Conservation (phyloP, 2,888 invertebrate species). For the Patella depressa region DNA sequence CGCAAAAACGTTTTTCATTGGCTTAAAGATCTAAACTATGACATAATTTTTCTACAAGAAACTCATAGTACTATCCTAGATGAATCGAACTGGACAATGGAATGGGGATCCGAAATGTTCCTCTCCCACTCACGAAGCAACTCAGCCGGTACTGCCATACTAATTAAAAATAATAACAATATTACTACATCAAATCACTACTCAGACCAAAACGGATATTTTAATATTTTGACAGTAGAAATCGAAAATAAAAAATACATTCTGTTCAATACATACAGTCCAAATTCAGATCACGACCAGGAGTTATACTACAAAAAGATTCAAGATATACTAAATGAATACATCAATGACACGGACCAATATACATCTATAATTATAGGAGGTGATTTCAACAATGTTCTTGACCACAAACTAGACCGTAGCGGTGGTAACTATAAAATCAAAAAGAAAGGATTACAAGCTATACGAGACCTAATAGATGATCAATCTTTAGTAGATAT, state of each 20-base stretch:
- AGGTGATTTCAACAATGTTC: not conserved
- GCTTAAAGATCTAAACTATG: not conserved
- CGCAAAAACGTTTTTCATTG: not conserved
- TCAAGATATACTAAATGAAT: not conserved
- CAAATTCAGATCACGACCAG: not conserved
- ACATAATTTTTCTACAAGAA: slow-evolving; percentile 1
- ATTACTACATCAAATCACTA: not conserved
- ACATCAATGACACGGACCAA: not conserved
- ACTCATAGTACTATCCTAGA: slow-evolving; percentile 1
- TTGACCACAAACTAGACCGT: not conserved
- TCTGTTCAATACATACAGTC: not conserved
- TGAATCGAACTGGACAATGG: not conserved
- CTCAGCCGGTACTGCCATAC: not conserved
- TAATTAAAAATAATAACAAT: not conserved
- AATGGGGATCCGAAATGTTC: not conserved
- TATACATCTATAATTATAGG: not conserved
- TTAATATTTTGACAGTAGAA: not conserved
- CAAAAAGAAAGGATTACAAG: no score
- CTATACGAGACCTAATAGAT: no score
- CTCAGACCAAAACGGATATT: not conserved
- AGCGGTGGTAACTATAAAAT: no score
- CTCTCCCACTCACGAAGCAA: not conserved
- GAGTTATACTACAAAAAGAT: not conserved
- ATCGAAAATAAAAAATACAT: slow-evolving; percentile 1
- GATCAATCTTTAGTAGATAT: no score